Evolutionary conservation across 2,888 invertebrate genomes (phyloP).

Genomic region (Platerodrilus igneus): DNA sequence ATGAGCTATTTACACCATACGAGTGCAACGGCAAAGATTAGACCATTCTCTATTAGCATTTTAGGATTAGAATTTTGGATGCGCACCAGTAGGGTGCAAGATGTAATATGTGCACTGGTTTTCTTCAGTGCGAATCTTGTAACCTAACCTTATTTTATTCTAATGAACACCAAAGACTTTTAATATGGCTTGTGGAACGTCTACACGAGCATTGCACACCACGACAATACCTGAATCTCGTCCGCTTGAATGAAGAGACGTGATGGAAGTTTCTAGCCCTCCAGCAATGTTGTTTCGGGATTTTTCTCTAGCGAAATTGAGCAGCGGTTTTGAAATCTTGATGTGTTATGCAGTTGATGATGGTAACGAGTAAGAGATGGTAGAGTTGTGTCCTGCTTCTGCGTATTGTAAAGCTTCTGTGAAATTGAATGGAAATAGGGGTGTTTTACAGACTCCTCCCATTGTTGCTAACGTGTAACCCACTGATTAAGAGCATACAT

Average conservation of each 20-base stretch:
- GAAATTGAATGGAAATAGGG: constrained; percentile 47
- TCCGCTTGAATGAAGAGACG: constrained; percentile 76
- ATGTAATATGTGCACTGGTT: too few species aligned
- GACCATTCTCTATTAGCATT: too few species aligned
- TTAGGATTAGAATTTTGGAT: too few species aligned
- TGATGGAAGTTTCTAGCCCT: constrained; percentile 67
- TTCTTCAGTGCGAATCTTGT: too few species aligned
- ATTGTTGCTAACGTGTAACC: constrained; percentile 41
- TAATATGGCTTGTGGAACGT: constrained; percentile 61
- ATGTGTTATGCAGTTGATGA: constrained; percentile 40
- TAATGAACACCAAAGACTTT: too few species aligned
- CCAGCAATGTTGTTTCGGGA: constrained; percentile 42
- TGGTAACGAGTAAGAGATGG: constrained; percentile 31
- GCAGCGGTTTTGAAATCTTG: constrained; percentile 31
- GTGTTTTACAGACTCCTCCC: constrained; percentile 44
- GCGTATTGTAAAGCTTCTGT: constrained; percentile 47
- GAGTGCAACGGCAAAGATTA: too few species aligned
- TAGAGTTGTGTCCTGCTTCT: constrained; percentile 43
- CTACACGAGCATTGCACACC: constrained; percentile 62
- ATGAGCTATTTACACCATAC: too few species aligned
- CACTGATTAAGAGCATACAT: constrained; percentile 36
- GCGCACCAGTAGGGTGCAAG: too few species aligned
- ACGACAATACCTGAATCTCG: constrained; percentile 74
- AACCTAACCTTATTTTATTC: too few species aligned
- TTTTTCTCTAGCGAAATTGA: constrained; percentile 35